Base-by-base conservation (phyloP, 1,140 invertebrate species). In the Drosophila oshimai region DNA sequence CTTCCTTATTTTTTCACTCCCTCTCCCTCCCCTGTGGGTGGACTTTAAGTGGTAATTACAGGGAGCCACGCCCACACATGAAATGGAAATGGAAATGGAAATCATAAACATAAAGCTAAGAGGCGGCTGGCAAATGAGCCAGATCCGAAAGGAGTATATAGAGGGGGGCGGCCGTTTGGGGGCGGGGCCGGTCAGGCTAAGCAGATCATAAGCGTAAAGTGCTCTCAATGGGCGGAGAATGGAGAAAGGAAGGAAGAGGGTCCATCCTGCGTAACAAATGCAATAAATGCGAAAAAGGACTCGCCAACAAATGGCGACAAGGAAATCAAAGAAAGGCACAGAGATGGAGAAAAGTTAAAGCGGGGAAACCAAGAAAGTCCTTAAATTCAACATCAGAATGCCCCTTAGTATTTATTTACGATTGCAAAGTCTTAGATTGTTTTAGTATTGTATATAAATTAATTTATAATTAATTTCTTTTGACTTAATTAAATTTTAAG, bases 81-180 rank as follows among this genome's bases (percentile, higher is more conserved):
- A 60, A 74, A 87, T 64, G 75, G 60, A 39, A 62, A 53, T 50
- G 37, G 57, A 58, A 79, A 83, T 78, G 79, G 74, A 87, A 87
- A 87, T 87, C 83, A 74, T 87, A 87, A 87, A 87, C 83, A 87
- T 87, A 77, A 67, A 80, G 81, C 81, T 86, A 73, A 86, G 71
- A 86, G 80, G 61, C 60, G 69, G 53, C 70, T 44, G 67, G 81
- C 76, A 81, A 86, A 87, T 86, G 81, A 87, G 67, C 36, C 68
- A 45, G 51, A 87, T 60, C 68, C 62, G 22, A 65, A 61, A 42
- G 34, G 28, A 49, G 42, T 44, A 12, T 12, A 12, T 13, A 28
- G 22, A 22, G 10, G 9, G 41, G 31, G 20, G 36, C 37, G 20
- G 13, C n/a, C 18, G 46, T 20, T 20, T 10, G 37, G 17, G 7